Conservation (phyloP, 2,797 vertebrate genomes). For the Furcifer pardalis region DNA sequence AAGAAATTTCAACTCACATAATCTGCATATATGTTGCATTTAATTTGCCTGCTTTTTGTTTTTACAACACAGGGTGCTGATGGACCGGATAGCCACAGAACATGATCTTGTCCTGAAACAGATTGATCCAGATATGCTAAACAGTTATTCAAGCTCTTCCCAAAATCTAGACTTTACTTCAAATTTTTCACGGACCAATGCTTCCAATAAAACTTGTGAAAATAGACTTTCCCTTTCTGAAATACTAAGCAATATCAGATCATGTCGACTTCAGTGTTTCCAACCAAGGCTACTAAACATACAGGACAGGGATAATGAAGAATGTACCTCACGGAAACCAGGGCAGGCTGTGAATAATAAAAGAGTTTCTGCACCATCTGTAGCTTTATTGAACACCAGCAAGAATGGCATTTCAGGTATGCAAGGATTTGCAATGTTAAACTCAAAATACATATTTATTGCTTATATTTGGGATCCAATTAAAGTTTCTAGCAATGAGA, state of each 20-base stretch:
- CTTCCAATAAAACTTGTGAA: slow-evolving; percentile 84
- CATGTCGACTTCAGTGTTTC: slow-evolving; percentile 90
- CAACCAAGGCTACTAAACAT: slow-evolving; percentile 83
- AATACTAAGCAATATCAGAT: slow-evolving; percentile 90
- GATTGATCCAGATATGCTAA: slow-evolving; percentile 85
- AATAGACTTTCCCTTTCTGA: slow-evolving; percentile 86
- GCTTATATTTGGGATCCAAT: background rate
- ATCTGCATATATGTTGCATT: background rate
- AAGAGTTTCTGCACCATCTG: slow-evolving; percentile 79
- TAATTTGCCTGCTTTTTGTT: background rate
- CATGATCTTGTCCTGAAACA: slow-evolving; percentile 84
- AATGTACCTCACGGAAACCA: slow-evolving; percentile 83
- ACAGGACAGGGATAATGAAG: slow-evolving; percentile 79
- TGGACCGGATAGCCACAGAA: slow-evolving; percentile 87
- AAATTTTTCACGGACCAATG: slow-evolving; percentile 83
- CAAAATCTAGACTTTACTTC: slow-evolving; percentile 80
- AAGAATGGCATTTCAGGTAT: slow-evolving; percentile 85
- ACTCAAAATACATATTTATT: background rate
- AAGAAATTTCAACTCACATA: background rate
- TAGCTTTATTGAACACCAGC: slow-evolving; percentile 81
- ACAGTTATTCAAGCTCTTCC: slow-evolving; percentile 79
- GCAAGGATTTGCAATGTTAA: slow-evolving; percentile 45
- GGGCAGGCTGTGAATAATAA: slow-evolving; percentile 79
- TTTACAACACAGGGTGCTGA: slow-evolving; percentile 80
- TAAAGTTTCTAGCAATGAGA: background rate